Conservation (phyloP, 2,797 vertebrate genomes). For the Euthynnus affinis region DNA sequence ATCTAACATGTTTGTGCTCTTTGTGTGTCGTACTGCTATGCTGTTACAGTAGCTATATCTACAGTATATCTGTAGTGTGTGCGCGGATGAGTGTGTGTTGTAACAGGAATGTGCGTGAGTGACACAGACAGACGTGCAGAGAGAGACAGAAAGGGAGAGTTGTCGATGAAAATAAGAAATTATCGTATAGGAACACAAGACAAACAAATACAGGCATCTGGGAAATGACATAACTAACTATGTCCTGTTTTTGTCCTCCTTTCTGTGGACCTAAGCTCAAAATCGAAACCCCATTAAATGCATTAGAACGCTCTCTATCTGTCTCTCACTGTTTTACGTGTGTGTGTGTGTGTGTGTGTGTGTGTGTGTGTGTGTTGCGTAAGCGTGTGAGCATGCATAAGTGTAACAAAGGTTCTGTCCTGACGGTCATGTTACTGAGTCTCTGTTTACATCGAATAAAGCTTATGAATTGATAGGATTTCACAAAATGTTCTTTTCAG, state of each 20-base stretch:
- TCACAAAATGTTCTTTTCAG: slow-evolving; percentile 8
- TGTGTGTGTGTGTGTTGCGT: slow-evolving; percentile 41
- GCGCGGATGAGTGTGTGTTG: slow-evolving; percentile 9
- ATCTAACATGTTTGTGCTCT: slow-evolving; percentile 22
- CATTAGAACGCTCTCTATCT: slow-evolving; percentile 30
- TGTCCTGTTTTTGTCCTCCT: slow-evolving; percentile 28
- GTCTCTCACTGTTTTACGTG: slow-evolving; percentile 34
- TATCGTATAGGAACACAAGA: slow-evolving; percentile 5
- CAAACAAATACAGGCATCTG: slow-evolving; percentile 6
- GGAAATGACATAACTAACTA: slow-evolving; percentile 20
- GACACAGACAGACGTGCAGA: slow-evolving; percentile 8
- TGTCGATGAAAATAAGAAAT: slow-evolving; percentile 1
- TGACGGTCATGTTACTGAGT: slow-evolving; percentile 29
- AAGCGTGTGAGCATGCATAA: slow-evolving; percentile 18
- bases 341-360: slow-evolving; percentile 1
- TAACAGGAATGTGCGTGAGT: slow-evolving; percentile 9
- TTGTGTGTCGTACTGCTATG: slow-evolving; percentile 29
- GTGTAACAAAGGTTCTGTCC: slow-evolving; percentile 36
- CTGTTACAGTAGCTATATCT: slow-evolving; percentile 30
- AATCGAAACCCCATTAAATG: slow-evolving; percentile 56
- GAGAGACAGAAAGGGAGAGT: slow-evolving; percentile 20
- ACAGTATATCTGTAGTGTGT: slow-evolving; percentile 16
- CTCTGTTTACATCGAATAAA: slow-evolving; percentile 71
- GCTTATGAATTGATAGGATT: slow-evolving; percentile 13
- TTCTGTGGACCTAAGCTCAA: slow-evolving; percentile 38